Conservation (phyloP, 2,888 invertebrate species). For the Piscicola geometra region DNA sequence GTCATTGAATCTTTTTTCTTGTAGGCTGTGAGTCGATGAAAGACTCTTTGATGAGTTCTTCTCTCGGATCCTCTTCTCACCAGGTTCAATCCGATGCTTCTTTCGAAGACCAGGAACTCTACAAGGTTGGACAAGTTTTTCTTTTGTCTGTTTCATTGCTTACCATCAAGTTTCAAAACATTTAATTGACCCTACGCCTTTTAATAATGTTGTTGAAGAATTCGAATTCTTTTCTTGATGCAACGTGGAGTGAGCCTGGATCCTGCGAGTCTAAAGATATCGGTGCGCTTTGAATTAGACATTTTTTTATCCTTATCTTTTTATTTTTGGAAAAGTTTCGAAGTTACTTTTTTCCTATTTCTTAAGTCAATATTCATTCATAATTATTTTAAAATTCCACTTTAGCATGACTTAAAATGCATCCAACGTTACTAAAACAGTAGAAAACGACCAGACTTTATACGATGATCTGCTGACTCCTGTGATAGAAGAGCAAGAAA, state of each 20-base stretch:
- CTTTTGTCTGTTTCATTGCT: no score
- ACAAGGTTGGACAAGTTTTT: no score
- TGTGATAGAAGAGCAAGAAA: constrained; percentile 36
- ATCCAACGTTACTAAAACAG: not conserved
- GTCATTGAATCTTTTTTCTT: no score
- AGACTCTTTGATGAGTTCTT: constrained; percentile 38
- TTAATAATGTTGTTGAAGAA: no score
- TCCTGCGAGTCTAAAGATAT: constrained; percentile 37
- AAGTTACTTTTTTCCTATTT: no score
- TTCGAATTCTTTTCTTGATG: constrained; percentile 32
- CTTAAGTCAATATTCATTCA: no score
- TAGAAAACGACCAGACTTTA: constrained; percentile 22
- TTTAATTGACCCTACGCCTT: no score
- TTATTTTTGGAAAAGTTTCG: not conserved
- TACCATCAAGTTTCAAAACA: no score
- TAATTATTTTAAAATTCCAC: no score
- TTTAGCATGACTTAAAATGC: no score
- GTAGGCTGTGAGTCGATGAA: constrained; percentile 31
- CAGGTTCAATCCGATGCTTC: constrained; percentile 35
- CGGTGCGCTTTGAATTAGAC: constrained; percentile 10
- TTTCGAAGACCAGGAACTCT: constrained; percentile 36
- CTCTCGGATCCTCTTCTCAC: constrained; percentile 34
- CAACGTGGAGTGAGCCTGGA: constrained; percentile 36
- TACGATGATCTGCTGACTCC: constrained; percentile 37
- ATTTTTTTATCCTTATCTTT: not conserved